phyloP scores from a whole-genome alignment of 1,140 invertebrate genomes.

The Anthonomus grandis region DNA sequence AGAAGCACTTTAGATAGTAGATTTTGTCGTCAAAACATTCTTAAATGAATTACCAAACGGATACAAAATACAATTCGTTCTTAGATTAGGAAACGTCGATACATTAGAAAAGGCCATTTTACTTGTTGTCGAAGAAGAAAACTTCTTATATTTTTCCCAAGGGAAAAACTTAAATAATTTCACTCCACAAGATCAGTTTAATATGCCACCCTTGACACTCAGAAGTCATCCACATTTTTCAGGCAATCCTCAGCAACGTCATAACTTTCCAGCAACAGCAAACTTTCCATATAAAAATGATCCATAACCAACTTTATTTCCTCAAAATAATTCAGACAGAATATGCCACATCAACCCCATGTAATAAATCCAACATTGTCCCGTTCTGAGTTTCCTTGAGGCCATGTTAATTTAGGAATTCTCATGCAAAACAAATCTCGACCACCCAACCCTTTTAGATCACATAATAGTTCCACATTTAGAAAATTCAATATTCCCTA shows the following conservation, averaged over 20 bases:
- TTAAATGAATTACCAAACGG: conserved; percentile 6
- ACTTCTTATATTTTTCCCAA: conserved; percentile 11
- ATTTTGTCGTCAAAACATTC: conserved; percentile 13
- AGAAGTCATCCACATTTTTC: conserved; percentile 2
- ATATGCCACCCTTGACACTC: background rate
- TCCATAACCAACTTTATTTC: background rate
- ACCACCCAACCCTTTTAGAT: too few species aligned
- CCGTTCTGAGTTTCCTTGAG: too few species aligned
- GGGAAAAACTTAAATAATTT: background rate
- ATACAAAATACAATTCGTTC: background rate
- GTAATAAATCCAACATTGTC: too few species aligned
- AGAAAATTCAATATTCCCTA: too few species aligned
- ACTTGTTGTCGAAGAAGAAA: conserved; percentile 19
- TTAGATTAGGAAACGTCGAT: conserved; percentile 3
- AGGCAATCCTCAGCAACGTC: background rate
- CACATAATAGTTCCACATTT: too few species aligned
- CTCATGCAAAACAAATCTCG: too few species aligned
- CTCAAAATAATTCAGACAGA: background rate
- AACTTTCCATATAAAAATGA: background rate
- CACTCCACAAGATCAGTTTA: background rate
- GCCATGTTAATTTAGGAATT: too few species aligned
- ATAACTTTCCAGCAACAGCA: background rate
- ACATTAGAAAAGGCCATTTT: conserved; percentile 7
- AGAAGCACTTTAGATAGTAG: background rate
- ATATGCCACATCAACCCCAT: too few species aligned